Conservation (phyloP, 2,113 vertebrate genomes). For the Misgurnus mizolepis region DNA sequence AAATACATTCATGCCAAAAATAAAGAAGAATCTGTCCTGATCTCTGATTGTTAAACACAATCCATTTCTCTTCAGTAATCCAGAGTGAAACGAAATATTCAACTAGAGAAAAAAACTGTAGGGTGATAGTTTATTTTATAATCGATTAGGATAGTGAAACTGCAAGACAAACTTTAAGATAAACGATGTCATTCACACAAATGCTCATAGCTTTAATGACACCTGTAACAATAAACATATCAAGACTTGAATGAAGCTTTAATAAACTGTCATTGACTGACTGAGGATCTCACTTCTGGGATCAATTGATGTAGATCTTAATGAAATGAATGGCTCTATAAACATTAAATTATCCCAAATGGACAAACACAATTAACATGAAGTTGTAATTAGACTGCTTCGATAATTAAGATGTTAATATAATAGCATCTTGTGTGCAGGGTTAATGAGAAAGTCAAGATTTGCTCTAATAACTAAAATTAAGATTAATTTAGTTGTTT, state of each 20-base stretch:
- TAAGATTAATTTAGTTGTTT: constrained; percentile 47
- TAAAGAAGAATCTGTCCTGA: too few species aligned
- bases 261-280: constrained; percentile 70
- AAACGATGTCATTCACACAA: too few species aligned
- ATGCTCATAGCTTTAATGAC: too few species aligned
- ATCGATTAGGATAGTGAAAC: too few species aligned
- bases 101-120: too few species aligned
- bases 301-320: constrained; percentile 83
- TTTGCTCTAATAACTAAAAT: constrained; percentile 42
- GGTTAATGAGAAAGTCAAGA: constrained; percentile 37
- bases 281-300: constrained; percentile 80
- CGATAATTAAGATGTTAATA: constrained; percentile 88
- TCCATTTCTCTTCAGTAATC: too few species aligned
- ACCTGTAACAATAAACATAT: too few species aligned
- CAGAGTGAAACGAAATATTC: too few species aligned
- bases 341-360: constrained; percentile 86
- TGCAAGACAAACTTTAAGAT: too few species aligned
- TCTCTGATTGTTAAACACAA: too few species aligned
- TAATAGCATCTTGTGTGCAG: constrained; percentile 72
- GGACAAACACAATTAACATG: constrained; percentile 86
- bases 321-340: constrained; percentile 84
- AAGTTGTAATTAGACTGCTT: constrained; percentile 92
- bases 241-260: background rate
- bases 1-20: too few species aligned
- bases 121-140: too few species aligned